A percentile compares a stretch with the other conserved stretches of the same genome.
Evolutionary conservation across 2,797 vertebrate species (phyloP).

Genomic region (Neomorphus geoffroyi): DNA sequence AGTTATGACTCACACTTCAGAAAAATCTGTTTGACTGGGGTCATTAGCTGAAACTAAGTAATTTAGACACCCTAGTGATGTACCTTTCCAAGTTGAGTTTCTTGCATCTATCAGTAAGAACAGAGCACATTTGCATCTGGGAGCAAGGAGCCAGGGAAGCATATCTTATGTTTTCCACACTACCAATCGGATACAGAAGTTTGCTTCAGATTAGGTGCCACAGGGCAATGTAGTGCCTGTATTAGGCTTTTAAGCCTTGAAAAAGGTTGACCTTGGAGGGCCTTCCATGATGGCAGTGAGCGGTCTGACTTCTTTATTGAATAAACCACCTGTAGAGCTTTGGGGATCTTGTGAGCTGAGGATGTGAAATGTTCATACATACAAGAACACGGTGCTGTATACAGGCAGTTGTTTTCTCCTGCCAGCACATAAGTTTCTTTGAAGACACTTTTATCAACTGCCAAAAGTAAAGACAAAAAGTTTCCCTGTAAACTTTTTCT

Average conservation of each 20-base stretch:
- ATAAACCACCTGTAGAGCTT: not conserved
- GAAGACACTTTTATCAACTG: not conserved
- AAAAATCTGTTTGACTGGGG: not conserved
- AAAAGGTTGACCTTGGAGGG: not conserved
- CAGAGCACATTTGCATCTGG: not conserved
- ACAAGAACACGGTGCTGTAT: not conserved
- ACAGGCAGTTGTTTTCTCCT: not conserved
- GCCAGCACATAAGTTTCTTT: not conserved
- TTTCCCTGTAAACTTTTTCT: not conserved
- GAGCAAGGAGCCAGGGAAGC: not conserved
- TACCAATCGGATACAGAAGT: not conserved
- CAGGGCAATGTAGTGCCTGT: not conserved
- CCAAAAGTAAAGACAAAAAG: not conserved
- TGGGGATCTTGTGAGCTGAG: not conserved
- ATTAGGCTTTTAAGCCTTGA: not conserved
- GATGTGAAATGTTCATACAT: accelerated
- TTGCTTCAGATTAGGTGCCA: not conserved
- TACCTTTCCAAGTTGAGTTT: not conserved
- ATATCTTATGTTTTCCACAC: not conserved
- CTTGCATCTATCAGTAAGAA: not conserved
- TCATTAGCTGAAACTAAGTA: not conserved
- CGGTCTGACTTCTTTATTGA: not conserved
- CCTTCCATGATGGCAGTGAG: not conserved
- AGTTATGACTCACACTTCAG: not conserved
- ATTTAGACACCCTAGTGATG: not conserved